These are phyloP conservation scores for Parascotia fuliginaria DNA, from an alignment of 2,888 invertebrate species.

Conservation along the genomic window DNA sequence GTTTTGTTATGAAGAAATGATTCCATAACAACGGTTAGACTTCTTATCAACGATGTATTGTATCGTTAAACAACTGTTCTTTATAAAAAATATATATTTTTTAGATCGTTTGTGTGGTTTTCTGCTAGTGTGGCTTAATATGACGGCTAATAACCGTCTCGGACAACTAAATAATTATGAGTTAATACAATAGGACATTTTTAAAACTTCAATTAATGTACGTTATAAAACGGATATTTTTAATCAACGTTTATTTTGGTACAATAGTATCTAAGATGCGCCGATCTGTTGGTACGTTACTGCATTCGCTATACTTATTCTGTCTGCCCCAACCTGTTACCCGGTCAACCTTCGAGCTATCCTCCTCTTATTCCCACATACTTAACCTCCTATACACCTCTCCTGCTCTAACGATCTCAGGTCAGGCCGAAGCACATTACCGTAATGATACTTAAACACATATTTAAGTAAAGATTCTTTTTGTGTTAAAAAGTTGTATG, in stretches of 20 bases:
- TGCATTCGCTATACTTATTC: conserved; percentile 77
- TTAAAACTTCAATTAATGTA: background rate
- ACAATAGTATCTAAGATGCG: conserved; percentile 64
- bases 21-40: no score
- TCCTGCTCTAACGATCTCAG: conserved; percentile 67
- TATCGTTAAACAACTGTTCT: no score
- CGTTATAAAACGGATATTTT: no score
- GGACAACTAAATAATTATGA: no score
- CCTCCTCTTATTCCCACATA: conserved; percentile 52
- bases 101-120: no score
- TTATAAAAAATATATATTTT: no score
- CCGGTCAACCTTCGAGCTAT: conserved; percentile 74
- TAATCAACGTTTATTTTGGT: conserved; percentile 47
- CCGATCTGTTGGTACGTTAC: conserved; percentile 70
- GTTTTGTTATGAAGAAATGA: no score
- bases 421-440: conserved; percentile 80
- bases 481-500: conserved; percentile 71
- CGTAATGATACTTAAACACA: conserved; percentile 85
- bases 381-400: conserved; percentile 37
- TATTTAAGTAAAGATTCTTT: conserved; percentile 83
- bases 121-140: no score
- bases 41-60: no score
- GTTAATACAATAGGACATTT: background rate
- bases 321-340: conserved; percentile 82
- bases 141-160: no score